A percentile compares a stretch with the other conserved stretches of the same genome.
These are phyloP conservation scores for Hermodice carunculata DNA, from an alignment of 2,888 invertebrate genomes.

Conservation along the genomic window DNA sequence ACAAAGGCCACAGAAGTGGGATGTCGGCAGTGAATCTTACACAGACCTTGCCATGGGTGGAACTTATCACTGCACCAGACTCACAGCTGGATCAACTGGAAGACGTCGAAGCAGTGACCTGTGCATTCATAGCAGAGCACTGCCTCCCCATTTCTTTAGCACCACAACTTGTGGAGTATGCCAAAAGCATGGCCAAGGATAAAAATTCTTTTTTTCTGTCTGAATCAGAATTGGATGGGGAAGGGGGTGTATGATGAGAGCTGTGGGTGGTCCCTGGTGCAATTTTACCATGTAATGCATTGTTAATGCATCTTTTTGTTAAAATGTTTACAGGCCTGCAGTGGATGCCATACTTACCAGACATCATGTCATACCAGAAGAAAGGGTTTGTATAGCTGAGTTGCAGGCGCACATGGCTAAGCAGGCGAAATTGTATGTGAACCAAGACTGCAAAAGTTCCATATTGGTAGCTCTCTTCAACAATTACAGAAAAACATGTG, in stretches of 20 bases:
- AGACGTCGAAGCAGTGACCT: background rate
- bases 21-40: no score
- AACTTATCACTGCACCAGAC: background rate
- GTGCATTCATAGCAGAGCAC: background rate
- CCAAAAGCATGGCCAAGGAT: background rate
- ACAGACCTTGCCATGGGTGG: background rate
- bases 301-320: no score
- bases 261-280: no score
- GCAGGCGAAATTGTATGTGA: background rate
- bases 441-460: background rate
- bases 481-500: background rate
- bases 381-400: background rate
- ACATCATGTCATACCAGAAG: background rate
- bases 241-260: no score
- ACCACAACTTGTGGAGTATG: background rate
- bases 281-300: no score
- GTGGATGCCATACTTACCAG: background rate
- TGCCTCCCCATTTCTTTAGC: background rate
- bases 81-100: background rate
- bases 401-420: background rate
- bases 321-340: background rate
- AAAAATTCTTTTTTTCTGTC: background rate
- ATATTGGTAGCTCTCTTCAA: background rate
- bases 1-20: no score
- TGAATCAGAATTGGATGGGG: no score